A percentile compares a stretch with the other conserved stretches of the same genome.
Conservation (phyloP, 2,797 vertebrate genomes). For the Dallia pectoralis region DNA sequence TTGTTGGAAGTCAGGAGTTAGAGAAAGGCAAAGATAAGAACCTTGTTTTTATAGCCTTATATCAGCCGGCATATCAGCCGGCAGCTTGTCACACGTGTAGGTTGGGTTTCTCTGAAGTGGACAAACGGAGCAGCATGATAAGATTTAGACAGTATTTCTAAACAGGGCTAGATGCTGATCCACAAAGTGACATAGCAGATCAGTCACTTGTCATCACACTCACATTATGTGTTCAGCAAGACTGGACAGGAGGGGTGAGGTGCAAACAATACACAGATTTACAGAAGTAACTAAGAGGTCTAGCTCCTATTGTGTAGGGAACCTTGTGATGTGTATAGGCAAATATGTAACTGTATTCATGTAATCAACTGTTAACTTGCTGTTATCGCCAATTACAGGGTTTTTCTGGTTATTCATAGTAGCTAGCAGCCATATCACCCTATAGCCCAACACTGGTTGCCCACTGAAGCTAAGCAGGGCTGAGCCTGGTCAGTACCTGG, state of each 20-base stretch:
- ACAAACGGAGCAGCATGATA: background rate
- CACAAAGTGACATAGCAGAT: background rate
- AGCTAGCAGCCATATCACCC: too few species aligned
- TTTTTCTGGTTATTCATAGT: too few species aligned
- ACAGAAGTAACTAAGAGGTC: background rate
- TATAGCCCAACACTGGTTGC: too few species aligned
- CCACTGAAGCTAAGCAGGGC: too few species aligned
- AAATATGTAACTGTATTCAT: background rate
- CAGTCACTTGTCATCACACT: background rate
- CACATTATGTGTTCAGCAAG: background rate
- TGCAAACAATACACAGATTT: background rate
- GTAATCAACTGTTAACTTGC: background rate
- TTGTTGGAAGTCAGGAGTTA: background rate
- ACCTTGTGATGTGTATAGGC: background rate
- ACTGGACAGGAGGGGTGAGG: background rate
- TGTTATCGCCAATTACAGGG: background rate
- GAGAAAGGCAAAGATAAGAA: conserved; percentile 1
- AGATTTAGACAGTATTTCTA: background rate
- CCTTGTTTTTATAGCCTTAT: background rate
- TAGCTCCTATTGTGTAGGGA: background rate
- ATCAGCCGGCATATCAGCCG: background rate
- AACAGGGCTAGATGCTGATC: background rate
- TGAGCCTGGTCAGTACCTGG: too few species aligned
- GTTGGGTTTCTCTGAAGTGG: background rate
- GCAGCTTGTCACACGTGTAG: background rate